Percentiles rank a stretch among this genome's conserved stretches.
Evolutionary conservation across 2,113 vertebrate genomes (phyloP).

Genomic region (Lichenostomus cassidix): DNA sequence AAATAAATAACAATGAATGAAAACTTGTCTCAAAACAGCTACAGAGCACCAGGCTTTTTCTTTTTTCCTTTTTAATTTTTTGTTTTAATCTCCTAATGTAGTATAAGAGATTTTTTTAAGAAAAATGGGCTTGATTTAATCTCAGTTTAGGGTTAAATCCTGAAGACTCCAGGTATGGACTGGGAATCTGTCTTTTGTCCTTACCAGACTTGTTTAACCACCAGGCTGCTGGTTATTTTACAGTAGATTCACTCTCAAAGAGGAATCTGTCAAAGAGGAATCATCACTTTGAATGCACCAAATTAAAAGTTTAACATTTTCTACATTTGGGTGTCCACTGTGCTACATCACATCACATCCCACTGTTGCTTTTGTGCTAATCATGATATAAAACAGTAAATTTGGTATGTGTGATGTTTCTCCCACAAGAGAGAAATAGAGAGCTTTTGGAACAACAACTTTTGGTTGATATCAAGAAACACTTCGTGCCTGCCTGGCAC

Average conservation of each 20-base stretch:
- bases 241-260: background rate
- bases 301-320: background rate
- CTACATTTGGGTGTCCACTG: background rate
- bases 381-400: background rate
- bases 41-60: rapidly evolving
- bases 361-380: background rate
- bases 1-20: background rate
- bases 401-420: background rate
- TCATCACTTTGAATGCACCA: background rate
- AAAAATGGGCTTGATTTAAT: background rate
- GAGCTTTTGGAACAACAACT: background rate
- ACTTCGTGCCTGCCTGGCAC: background rate
- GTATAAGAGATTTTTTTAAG: background rate
- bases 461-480: background rate
- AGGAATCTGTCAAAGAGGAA: background rate
- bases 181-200: background rate
- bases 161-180: background rate
- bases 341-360: background rate
- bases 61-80: background rate
- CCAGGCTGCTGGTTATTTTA: background rate
- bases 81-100: background rate
- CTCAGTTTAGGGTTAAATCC: background rate
- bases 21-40: background rate
- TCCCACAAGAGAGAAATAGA: background rate
- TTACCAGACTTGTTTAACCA: background rate